Base-by-base conservation (phyloP, 2,888 invertebrate genomes). In the Aplocera efformata region DNA sequence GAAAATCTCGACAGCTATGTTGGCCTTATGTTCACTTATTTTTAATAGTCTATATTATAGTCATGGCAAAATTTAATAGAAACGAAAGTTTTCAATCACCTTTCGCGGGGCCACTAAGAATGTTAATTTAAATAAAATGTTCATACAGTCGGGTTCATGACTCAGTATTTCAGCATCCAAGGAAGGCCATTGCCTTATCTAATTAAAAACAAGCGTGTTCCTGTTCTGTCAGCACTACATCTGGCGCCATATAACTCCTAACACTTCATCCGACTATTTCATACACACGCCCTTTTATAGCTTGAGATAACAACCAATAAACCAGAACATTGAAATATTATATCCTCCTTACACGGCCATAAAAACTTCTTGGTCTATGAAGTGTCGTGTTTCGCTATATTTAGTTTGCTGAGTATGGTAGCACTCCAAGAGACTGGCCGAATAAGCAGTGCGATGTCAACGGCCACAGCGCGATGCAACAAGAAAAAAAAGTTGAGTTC, bases 401-500 rank as follows among this genome's bases (percentile, higher is more conserved):
- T 60, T 66, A 68, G 62, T 60, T 53, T 56, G 50, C 71, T 68
- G 60, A 67, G 77, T 73, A 78, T 74, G 77, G 81, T 67, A 72
- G 72, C 79, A 68, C 78, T 67, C 72, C 67, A 72, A 78, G 75
- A 68, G 78, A 68, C 70, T 71, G 72, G 68, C 76, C 79, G 63
- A 78, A 83, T 83, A 85, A 72, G 79, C 80, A 76, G 67, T 62
- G 63, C 52, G 70, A 78, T 79, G 84, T 78, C 80, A 79, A 76
- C 79, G 83, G 66, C 79, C 85, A 75, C 55, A 58, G 52, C 56
- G 67, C 72, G 71, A 81, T 84, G 85, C 85, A 84, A 79, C 61
- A 74, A 72, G 67, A 72, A 76, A 77, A 78, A 79, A 70, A 67
- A 72, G 7, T 21, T 59, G 62, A 49, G 58, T 57, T 84, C 84